A percentile compares a stretch with the other conserved stretches of the same genome.
Conservation (phyloP, 2,888 invertebrate genomes). For the Thysanoteuthis rhombus region DNA sequence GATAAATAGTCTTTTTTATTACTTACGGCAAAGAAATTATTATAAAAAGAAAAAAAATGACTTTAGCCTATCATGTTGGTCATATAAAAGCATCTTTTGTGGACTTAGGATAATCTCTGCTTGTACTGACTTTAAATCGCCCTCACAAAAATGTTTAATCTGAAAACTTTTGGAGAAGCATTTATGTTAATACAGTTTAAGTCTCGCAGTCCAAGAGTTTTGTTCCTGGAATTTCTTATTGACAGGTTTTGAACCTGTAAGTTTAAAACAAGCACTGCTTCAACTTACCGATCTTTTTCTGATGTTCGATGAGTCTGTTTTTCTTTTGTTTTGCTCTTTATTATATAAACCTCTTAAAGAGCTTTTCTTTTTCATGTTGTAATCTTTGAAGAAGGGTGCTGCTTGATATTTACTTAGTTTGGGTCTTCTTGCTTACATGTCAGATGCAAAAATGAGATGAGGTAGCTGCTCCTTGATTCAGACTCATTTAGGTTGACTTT, state of each 20-base stretch:
- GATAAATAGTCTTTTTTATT: background rate
- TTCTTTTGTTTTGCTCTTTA: background rate
- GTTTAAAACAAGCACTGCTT: constrained; percentile 1
- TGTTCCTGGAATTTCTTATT: background rate
- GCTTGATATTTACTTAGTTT: background rate
- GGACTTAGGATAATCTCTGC: background rate
- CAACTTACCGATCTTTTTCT: background rate
- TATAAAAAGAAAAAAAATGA: background rate
- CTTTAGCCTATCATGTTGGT: background rate
- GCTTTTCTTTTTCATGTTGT: background rate
- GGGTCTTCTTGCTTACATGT: background rate
- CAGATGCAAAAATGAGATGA: background rate
- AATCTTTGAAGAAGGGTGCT: background rate
- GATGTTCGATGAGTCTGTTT: background rate
- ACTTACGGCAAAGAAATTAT: background rate
- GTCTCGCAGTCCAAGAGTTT: background rate
- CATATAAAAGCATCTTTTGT: background rate
- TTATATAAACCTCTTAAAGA: background rate
- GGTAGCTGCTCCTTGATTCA: background rate
- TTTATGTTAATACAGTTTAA: background rate
- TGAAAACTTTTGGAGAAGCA: background rate
- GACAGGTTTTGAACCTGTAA: background rate
- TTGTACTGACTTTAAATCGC: background rate
- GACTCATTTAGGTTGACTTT: background rate
- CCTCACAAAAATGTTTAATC: background rate